Evolutionary conservation across 1,140 invertebrate genomes (phyloP).

Genomic region (Eueides isabella): DNA sequence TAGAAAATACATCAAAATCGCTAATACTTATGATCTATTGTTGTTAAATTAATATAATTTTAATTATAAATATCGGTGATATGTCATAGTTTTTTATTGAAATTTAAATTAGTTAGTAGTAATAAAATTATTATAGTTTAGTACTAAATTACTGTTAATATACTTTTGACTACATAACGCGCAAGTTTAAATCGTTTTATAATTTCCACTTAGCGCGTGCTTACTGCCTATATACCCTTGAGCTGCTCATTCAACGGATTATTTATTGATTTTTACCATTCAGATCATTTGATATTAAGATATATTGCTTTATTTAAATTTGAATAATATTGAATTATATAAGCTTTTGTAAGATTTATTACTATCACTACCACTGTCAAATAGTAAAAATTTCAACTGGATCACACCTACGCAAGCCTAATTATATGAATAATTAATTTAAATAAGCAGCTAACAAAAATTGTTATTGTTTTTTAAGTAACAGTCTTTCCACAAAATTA

Average conservation of each 20-base stretch:
- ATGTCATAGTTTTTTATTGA: too few species aligned
- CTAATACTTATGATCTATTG: too few species aligned
- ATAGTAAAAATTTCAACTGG: neutral
- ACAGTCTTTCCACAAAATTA: too few species aligned
- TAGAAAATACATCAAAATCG: too few species aligned
- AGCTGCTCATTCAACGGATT: constrained; percentile 19
- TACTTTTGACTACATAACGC: neutral
- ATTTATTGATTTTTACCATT: constrained; percentile 30
- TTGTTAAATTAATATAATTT: too few species aligned
- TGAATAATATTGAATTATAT: constrained; percentile 18
- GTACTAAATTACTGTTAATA: neutral
- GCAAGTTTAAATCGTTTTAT: neutral
- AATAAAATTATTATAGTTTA: neutral
- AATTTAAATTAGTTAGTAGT: too few species aligned
- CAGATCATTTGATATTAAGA: constrained; percentile 18
- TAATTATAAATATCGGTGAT: too few species aligned
- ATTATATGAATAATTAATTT: too few species aligned
- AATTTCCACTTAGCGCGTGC: constrained; percentile 18
- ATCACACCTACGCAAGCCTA: too few species aligned
- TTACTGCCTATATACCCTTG: constrained; percentile 4
- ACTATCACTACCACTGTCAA: neutral
- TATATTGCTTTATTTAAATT: constrained; percentile 27
- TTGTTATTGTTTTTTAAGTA: neutral
- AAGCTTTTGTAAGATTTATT: constrained; percentile 19
- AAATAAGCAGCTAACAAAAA: neutral